Conservation (phyloP, 1,140 invertebrate species). For the Eueides isabella region DNA sequence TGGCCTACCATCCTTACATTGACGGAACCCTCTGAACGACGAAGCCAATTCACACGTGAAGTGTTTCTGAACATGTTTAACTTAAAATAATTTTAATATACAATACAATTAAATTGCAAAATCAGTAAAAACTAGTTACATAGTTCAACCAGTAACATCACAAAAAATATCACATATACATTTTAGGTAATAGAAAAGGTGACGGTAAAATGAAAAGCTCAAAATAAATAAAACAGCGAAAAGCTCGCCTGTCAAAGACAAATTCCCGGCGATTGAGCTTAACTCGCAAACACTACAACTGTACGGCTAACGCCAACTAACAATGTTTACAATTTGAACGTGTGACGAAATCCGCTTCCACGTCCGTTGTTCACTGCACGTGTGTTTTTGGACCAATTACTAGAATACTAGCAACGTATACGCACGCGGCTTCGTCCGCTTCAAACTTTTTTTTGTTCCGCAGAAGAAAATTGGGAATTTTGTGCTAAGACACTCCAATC, state of each 20-base stretch:
- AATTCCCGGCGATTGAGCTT: background rate
- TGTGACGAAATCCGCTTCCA: constrained; percentile 8
- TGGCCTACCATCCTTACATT: too few species aligned
- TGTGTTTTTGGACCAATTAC: constrained; percentile 1
- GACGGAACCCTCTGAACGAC: too few species aligned
- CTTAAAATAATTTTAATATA: too few species aligned
- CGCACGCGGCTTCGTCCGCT: too few species aligned
- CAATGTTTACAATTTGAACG: constrained; percentile 5
- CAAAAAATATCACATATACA: background rate
- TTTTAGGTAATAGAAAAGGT: background rate
- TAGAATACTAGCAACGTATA: background rate
- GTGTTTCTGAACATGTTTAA: too few species aligned
- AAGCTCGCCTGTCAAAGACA: constrained; percentile 5
- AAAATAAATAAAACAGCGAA: background rate
- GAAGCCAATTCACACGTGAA: too few species aligned
- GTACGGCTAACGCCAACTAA: background rate
- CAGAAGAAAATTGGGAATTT: too few species aligned
- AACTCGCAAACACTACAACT: background rate
- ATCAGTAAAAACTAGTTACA: too few species aligned
- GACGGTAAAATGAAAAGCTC: background rate
- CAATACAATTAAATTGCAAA: too few species aligned
- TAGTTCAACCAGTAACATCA: background rate
- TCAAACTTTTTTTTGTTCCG: too few species aligned
- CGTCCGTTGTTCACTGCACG: background rate
- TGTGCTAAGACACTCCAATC: too few species aligned